Base-by-base conservation (phyloP, 2,888 invertebrate species). In the Cyclophora punctaria region DNA sequence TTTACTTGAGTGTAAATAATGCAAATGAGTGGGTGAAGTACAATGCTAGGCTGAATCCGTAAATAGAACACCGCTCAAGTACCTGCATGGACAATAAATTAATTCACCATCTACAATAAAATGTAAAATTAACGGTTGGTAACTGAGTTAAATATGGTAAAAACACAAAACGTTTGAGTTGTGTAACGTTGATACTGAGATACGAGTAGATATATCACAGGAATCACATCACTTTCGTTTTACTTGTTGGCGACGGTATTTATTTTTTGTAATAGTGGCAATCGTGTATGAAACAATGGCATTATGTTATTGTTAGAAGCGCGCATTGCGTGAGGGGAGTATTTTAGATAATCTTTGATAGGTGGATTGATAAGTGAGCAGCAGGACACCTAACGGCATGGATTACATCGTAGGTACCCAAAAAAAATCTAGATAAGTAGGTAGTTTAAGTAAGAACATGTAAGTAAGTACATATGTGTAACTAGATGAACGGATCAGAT, bases 181-280 rank as follows among this genome's bases (percentile, higher is more conserved):
- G 4, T 5, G 4, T 37, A 5, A 64, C 61, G 55, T 71, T 66
- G 62, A 57, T 44, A 40, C 47, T 6, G 44, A 20, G 20, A 47
- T 35, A 49, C 47, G 59, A 20, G 20, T 20, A 20, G 20, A 20
- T 59, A 57, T 56, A 43, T 50, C 46, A 59, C 56, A 51, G 52
- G 50, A 61, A 20, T 20, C 20, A 20, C 50, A 64, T 64, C 56
- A 62, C 62, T 69, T 71, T 71, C 66, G 58, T 64, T 65, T 63
- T 53, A 50, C 60, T 62, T 43, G 58, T 62, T 43, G 57, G 56
- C 53, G 56, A 46, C 51, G 51, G 48, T 44, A 49, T 45, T 45
- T 46, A 49, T 46, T 6, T 44, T 34, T 20, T 47, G 20, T 49
- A 49, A 43, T 44, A 37, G n/a, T 52, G 53, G 59, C 57, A 50